Conservation (phyloP, 2,113 vertebrate genomes). For the Eolophus roseicapilla region DNA sequence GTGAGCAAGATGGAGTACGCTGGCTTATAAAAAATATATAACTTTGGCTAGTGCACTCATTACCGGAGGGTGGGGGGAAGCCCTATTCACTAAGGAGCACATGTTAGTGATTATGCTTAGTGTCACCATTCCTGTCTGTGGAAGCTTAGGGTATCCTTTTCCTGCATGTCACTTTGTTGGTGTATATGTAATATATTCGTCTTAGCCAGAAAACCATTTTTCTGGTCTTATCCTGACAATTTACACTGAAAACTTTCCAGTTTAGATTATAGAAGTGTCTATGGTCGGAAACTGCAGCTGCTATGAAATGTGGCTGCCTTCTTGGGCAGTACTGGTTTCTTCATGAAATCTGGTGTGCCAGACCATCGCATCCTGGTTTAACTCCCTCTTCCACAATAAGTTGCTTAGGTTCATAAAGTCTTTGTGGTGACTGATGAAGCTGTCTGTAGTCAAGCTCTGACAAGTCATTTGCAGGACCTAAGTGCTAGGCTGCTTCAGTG, state of each 20-base stretch:
- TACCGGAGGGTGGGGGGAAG: not conserved
- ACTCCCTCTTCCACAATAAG: not conserved
- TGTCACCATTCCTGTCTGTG: not conserved
- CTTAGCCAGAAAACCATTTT: not conserved
- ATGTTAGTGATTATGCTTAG: not conserved
- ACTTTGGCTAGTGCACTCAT: not conserved
- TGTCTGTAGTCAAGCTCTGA: not conserved
- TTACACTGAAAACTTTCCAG: not conserved
- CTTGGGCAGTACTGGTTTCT: not conserved
- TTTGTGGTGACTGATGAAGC: not conserved
- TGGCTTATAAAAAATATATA: not conserved
- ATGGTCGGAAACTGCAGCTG: not conserved
- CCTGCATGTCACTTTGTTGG: not conserved
- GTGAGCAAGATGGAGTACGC: not conserved
- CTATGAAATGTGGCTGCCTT: not conserved
- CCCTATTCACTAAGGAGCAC: not conserved
- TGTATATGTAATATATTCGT: not conserved
- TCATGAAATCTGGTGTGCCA: not conserved
- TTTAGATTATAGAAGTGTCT: not conserved
- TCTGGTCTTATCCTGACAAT: not conserved
- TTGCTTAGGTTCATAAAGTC: not conserved
- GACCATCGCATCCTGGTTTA: not conserved
- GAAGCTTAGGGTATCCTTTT: not conserved
- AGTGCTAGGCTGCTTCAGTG: not conserved
- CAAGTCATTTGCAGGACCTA: not conserved